Base-by-base conservation (phyloP, 2,113 vertebrate genomes). In the Lampris megalopsis region DNA sequence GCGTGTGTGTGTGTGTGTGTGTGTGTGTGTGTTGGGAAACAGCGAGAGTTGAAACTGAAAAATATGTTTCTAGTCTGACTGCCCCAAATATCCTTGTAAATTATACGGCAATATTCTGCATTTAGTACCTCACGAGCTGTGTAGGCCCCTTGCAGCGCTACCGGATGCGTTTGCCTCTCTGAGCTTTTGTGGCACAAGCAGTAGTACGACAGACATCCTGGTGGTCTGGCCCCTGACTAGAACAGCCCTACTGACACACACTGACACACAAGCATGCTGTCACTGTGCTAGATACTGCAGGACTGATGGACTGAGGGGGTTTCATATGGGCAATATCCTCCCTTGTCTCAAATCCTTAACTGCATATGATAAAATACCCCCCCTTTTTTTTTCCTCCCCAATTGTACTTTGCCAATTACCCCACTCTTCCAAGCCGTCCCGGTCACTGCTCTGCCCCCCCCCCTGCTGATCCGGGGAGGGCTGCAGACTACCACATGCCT, bases 101-200 rank as follows among this genome's bases (percentile, higher is more conserved):
- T 24, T 24, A 24, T 24, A 24, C 24, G 24, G 24, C 24, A 24
- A 24, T 24, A 24, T 24, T 24, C 24, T 24, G 24, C 24, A 24
- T 24, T 24, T 24, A 24, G 24, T 24, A 24, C 24, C 24, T 24
- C 24, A 24, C 24, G 24, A 24, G 24, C 24, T 24, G 24, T 24
- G 24, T 24, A 24, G 0, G 56, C 41, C 40, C 71, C 8, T 5
- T 73, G 63, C 73, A 4, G 5, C 69, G 45, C 47, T 72, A 48
- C 66, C 8, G 11, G 60, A 73, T 73, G 24, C 58, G 79, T 80
- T 75, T 69, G 24, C 24, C 63, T 62, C 5, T 50, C 4, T 66
- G 56, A 77, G 58, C 72, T 60, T 37, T 38, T 66, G 71, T 3
- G 0, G 24, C 75, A 50, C 50, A 68, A 62, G 60, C n/a, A 11